phyloP scores from a whole-genome alignment of 2,888 invertebrate species.

The Tenthredo amoena region DNA sequence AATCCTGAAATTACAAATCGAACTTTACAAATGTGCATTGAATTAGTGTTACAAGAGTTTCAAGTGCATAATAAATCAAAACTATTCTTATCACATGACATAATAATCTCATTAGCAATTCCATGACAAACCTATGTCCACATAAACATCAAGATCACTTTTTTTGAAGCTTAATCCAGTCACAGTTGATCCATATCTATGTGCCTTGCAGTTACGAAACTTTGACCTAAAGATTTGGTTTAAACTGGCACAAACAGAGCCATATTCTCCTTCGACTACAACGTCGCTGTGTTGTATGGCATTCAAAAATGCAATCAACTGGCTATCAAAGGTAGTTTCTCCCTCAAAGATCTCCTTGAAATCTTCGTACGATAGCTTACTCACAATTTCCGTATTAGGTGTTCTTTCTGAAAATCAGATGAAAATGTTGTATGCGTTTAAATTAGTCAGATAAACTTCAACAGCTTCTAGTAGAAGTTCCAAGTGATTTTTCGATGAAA shows the following conservation, averaged over 20 bases:
- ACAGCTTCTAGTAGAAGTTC: background rate
- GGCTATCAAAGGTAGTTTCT: conserved; percentile 65
- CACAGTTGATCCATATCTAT: conserved; percentile 87
- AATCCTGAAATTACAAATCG: conserved; percentile 59
- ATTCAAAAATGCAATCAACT: conserved; percentile 66
- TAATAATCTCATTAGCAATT: background rate
- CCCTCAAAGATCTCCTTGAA: conserved; percentile 64
- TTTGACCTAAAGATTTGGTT: conserved; percentile 62
- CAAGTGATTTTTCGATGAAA: background rate
- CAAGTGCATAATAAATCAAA: conserved; percentile 9
- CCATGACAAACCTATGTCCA: conserved; percentile 77
- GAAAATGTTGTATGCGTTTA: background rate
- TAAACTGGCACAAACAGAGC: conserved; percentile 63
- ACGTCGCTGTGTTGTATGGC: conserved; percentile 62
- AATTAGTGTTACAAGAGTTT: background rate
- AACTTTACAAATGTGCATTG: background rate
- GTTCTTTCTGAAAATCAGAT: conserved; percentile 19
- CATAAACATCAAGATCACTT: conserved; percentile 88
- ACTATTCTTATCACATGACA: background rate
- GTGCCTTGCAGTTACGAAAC: conserved; percentile 74
- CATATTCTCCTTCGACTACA: conserved; percentile 66
- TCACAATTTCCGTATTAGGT: conserved; percentile 49
- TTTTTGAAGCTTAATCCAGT: conserved; percentile 85
- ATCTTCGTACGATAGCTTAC: conserved; percentile 61
- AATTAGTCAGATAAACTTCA: background rate